Base-by-base conservation (phyloP, 2,113 vertebrate genomes). In the Actenoides hombroni region DNA sequence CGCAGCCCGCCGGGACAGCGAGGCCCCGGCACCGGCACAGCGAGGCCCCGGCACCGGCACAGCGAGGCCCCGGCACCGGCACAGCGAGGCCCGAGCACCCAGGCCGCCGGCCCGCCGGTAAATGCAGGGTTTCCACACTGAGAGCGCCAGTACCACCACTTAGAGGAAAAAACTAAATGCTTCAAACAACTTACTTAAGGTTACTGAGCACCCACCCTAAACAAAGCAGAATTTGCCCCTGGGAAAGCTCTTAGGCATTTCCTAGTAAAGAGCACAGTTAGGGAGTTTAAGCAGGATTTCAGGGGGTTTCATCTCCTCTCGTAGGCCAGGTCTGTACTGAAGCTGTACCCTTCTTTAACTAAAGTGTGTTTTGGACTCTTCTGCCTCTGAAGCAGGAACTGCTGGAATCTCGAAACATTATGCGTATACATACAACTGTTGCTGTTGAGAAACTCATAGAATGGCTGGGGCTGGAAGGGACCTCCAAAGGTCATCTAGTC, bases 281-380 rank as follows among this genome's bases (percentile, higher is more conserved):
- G 5, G 54, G 64, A 9, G 9, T 3, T 33, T 2, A 9, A 24
- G 16, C 9, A 3, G 39, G 13, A 31, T 16, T 48, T 25, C 49
- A 28, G 63, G 33, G 33, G 37, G 37, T 37, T 37, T 7, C 37
- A 37, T 37, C 37, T 37, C 37, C 37, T 37, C 37, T 37, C 37
- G 37, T 13, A 25, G 51, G 40, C 9, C 6, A 11, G 18, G 23
- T 10, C 70, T 37, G 1, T 15, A 8, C 35, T 25, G 10, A 26
- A 59, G 18, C 7, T 26, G 4, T 6, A 4, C 0, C 25, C 1
- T 33, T 39, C 7, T 5, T 31, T 16, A 17, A n/a, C 29, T 18
- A 46, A 40, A 81, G n/a, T 2, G 3, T 4, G 9, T 28, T 25
- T 24, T 0, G 0, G 16, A 24, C 37, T 42, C 39, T 11, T 8